Percentiles rank a stretch among this genome's conserved stretches.
phyloP scores from a whole-genome alignment of 2,113 vertebrate species.

The Thomomys bottae region DNA sequence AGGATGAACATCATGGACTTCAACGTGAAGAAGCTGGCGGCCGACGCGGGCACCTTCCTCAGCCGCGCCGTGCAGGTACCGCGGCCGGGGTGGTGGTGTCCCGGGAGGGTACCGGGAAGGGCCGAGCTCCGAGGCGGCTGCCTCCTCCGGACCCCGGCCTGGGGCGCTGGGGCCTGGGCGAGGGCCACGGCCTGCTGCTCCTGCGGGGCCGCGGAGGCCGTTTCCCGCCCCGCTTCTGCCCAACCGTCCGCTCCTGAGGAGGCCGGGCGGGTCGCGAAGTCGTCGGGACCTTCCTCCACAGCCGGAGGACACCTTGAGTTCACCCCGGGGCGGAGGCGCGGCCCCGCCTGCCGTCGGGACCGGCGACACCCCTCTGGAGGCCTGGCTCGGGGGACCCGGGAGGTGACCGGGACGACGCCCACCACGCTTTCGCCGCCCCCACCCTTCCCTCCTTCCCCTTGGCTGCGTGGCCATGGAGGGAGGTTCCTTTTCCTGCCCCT shows the following conservation, averaged over 20 bases:
- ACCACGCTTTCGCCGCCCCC: conserved; percentile 6
- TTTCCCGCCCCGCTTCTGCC: neutral
- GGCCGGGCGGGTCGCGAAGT: neutral
- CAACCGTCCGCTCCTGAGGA: neutral
- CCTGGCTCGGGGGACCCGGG: too few relatives aligned
- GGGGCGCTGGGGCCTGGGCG: neutral
- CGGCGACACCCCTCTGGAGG: too few relatives aligned
- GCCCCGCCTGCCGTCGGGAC: neutral
- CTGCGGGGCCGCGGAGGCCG: neutral
- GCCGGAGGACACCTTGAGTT: neutral
- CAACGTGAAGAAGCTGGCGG: conserved; percentile 95
- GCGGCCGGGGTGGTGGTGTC: neutral
- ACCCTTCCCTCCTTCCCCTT: neutral
- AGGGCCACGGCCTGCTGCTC: conserved; percentile 59
- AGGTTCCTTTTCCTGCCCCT: conserved; percentile 73
- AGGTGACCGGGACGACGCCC: neutral
- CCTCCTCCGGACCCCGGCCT: neutral
- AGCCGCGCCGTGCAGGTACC: conserved; percentile 95
- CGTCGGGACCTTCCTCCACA: neutral
- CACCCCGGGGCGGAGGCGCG: neutral
- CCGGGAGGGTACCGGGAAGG: neutral
- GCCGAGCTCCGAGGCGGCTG: neutral
- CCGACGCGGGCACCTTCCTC: conserved; percentile 96
- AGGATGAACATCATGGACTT: conserved; percentile 92
- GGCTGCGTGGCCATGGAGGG: conserved; percentile 26